phyloP scores from a whole-genome alignment of 2,888 invertebrate genomes.

The Spodoptera littoralis region DNA sequence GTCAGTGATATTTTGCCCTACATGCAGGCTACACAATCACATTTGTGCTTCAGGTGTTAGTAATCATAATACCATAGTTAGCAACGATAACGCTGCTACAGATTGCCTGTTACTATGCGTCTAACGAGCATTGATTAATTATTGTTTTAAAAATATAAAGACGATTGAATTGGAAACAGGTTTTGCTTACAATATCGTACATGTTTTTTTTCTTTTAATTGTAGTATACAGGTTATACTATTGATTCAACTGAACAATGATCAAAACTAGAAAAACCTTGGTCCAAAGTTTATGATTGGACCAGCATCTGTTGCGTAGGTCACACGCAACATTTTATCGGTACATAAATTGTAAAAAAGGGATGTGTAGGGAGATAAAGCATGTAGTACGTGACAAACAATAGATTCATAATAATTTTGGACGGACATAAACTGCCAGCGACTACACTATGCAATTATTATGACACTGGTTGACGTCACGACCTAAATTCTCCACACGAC shows the following conservation, averaged over 20 bases:
- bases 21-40: slow-evolving; percentile 66
- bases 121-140: slow-evolving; percentile 33
- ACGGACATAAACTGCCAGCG: slow-evolving; percentile 37
- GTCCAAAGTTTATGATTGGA: too few species aligned
- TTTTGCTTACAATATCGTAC: not conserved
- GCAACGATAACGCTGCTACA: slow-evolving; percentile 60
- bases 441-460: slow-evolving; percentile 40
- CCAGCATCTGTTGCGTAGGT: not conserved
- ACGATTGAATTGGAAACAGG: slow-evolving; percentile 1
- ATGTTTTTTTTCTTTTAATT: not conserved
- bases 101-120: slow-evolving; percentile 59
- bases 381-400: slow-evolving; percentile 40
- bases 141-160: slow-evolving; percentile 13
- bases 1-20: slow-evolving; percentile 68
- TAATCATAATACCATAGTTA: slow-evolving; percentile 70
- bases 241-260: not conserved
- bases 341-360: slow-evolving; percentile 30
- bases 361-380: slow-evolving; percentile 33
- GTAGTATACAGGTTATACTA: not conserved
- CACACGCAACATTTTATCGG: slow-evolving; percentile 11
- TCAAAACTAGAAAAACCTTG: not conserved
- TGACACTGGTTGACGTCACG: slow-evolving; percentile 46
- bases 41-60: slow-evolving; percentile 74
- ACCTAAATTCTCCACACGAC: slow-evolving; percentile 46
- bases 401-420: slow-evolving; percentile 47